Base-by-base conservation (phyloP, 2,888 invertebrate genomes). In the Acrobeloides nanus region DNA sequence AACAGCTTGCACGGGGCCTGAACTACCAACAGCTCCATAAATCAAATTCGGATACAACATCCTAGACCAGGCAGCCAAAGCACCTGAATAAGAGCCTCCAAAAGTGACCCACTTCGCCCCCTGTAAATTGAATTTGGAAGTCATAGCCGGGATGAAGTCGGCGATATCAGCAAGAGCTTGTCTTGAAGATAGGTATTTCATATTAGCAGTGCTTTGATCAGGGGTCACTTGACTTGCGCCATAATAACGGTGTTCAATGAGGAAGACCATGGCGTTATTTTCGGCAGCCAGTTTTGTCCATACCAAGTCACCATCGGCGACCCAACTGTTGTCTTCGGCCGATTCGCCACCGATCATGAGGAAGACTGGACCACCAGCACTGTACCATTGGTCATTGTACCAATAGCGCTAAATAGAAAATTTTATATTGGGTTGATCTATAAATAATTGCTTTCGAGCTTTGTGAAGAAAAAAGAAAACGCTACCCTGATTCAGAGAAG, bases 311-410 rank as follows among this genome's bases (percentile, higher is more conserved):
- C 83, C 81, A 0, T 82, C 81, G 85, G 46, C 51, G 4, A 89
- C 85, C 90, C 90, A 92, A 57, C 82, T 81, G 0, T 84, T 79
- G 57, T 82, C 81, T 0, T 87, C 87, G 39, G 84, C 82, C 0
- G 86, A 89, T 78, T 93, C 93, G 4, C 92, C 92, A 1, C 90
- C 90, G 62, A 93, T 87, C 87, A 89, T 85, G 7, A 93, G 75
- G 74, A 93, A 93, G n/a, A 89, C 81, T 0, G 89, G 87, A 0
- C 87, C 87, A 37, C 81, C 82, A 15, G 77, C 76, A 66, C 83
- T 81, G 74, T 82, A 85, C 70, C 82, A 84, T 15, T 81, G 79
- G 48, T 82, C 81, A 75, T 88, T 89, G 0, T 84, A 80, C 74
- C 81, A 89, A 72, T 84, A 92, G n/a, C 24, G 12, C 39, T 39